A percentile compares a stretch with the other conserved stretches of the same genome.
Evolutionary conservation across 2,888 invertebrate species (phyloP).

Genomic region (Criorhina ranunculi): DNA sequence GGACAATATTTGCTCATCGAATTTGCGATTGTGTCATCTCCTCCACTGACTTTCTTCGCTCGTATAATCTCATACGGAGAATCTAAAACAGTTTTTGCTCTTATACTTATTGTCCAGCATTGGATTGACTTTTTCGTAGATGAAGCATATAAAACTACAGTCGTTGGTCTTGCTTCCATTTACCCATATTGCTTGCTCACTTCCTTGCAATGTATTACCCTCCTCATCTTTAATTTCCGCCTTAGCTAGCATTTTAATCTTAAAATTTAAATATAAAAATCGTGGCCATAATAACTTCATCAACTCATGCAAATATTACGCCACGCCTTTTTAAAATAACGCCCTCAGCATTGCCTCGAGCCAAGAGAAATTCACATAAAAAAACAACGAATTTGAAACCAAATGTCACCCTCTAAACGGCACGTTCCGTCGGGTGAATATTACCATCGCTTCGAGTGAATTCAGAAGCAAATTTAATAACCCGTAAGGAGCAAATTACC

Average conservation of each 20-base stretch:
- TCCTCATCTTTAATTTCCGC: neutral
- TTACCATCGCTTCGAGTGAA: conserved; percentile 24
- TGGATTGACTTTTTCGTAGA: too few relatives aligned
- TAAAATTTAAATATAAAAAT: conserved; percentile 9
- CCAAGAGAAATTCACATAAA: conserved; percentile 14
- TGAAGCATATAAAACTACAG: too few relatives aligned
- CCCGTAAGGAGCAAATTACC: conserved; percentile 62
- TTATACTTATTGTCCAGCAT: too few relatives aligned
- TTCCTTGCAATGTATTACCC: too few relatives aligned
- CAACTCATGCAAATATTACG: conserved; percentile 1
- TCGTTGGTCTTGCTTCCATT: too few relatives aligned
- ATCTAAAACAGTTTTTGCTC: too few relatives aligned
- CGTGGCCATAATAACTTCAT: conserved; percentile 3
- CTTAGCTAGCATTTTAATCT: neutral
- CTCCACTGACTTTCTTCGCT: too few relatives aligned
- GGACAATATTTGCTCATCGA: too few relatives aligned
- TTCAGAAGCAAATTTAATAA: conserved; percentile 67
- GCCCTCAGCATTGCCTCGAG: neutral
- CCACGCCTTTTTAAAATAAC: conserved; percentile 7
- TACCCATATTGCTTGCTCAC: too few relatives aligned
- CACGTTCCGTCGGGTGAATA: conserved; percentile 31
- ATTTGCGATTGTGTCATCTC: too few relatives aligned
- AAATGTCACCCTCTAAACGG: conserved; percentile 26
- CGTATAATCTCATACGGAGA: too few relatives aligned
- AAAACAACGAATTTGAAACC: neutral